Conservation (phyloP, 1,140 invertebrate genomes). For the Galleria mellonella region DNA sequence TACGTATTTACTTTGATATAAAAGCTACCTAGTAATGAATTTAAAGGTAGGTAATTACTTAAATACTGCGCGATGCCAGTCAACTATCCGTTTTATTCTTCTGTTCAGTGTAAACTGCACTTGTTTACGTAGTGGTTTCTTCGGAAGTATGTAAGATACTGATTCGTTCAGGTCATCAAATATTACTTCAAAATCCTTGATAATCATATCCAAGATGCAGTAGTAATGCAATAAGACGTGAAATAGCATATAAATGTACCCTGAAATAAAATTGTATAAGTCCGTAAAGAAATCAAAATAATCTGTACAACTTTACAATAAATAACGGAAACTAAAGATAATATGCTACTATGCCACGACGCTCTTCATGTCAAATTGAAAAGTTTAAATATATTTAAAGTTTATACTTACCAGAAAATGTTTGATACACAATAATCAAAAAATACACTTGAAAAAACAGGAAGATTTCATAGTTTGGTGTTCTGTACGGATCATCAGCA, state of each 20-base stretch:
- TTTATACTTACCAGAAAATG: slow-evolving; percentile 32
- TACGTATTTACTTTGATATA: too few relatives aligned
- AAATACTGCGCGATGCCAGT: slow-evolving; percentile 36
- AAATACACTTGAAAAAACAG: slow-evolving; percentile 18
- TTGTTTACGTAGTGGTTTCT: slow-evolving; percentile 13
- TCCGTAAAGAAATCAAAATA: too few relatives aligned
- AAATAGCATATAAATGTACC: slow-evolving; percentile 32
- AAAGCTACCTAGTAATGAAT: too few relatives aligned
- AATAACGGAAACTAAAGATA: too few relatives aligned
- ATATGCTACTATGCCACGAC: too few relatives aligned
- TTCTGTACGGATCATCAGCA: slow-evolving; percentile 33
- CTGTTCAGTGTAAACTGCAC: slow-evolving; percentile 24
- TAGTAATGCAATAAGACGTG: slow-evolving; percentile 37
- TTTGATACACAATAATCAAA: slow-evolving; percentile 17
- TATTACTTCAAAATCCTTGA: slow-evolving; percentile 31
- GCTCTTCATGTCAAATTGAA: too few relatives aligned
- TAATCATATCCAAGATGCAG: slow-evolving; percentile 31
- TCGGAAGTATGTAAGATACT: slow-evolving; percentile 8
- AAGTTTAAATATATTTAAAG: too few relatives aligned
- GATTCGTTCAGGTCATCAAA: slow-evolving; percentile 32
- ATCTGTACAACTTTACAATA: too few relatives aligned
- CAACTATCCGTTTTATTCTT: slow-evolving; percentile 29
- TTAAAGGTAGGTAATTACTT: too few relatives aligned
- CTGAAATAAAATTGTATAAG: slow-evolving; percentile 37
- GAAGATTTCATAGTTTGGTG: slow-evolving; percentile 49